Evolutionary conservation across 2,797 vertebrate species (phyloP).

Genomic region (Cygnus olor): DNA sequence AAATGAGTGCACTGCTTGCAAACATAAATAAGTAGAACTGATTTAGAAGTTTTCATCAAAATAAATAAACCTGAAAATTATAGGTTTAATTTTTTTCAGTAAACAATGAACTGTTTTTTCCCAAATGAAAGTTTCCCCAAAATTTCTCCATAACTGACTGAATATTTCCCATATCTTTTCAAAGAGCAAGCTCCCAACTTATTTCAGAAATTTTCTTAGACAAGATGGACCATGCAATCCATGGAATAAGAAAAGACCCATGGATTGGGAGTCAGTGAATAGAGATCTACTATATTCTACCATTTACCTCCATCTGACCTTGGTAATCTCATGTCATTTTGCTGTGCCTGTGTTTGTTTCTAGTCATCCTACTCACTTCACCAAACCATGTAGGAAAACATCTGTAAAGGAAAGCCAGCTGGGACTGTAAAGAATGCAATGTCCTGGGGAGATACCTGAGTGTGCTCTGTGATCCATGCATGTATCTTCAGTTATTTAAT

Average conservation of each 20-base stretch:
- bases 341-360: neutral
- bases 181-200: neutral
- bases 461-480: neutral
- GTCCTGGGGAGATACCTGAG: neutral
- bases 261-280: neutral
- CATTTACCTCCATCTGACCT: neutral
- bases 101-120: neutral
- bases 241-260: neutral
- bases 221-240: neutral
- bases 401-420: conserved; percentile 27
- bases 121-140: neutral
- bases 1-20: neutral
- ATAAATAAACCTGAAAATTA: neutral
- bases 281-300: neutral
- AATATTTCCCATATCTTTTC: neutral
- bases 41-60: neutral
- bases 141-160: neutral
- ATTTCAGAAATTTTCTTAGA: neutral
- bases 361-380: neutral
- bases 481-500: neutral
- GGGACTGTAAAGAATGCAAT: neutral
- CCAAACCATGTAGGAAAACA: neutral
- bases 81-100: neutral
- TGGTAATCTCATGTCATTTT: neutral
- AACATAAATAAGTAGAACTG: neutral